Evolutionary conservation across 2,113 vertebrate genomes (phyloP), one percentile per base, ranked within the genome.

Genomic region (Nothobranchius furzeri): DNA sequence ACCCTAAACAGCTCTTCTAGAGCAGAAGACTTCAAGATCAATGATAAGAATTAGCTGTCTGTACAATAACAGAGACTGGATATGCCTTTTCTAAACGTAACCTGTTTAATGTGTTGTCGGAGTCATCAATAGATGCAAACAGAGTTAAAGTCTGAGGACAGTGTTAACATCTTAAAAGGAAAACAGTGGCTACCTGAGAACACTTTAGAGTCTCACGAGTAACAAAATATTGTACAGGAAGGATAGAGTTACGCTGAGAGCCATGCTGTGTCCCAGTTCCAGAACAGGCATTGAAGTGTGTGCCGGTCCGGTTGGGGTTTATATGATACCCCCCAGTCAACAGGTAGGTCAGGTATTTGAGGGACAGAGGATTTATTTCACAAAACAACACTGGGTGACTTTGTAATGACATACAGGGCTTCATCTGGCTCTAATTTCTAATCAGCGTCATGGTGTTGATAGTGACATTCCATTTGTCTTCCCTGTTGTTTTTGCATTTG

Each of bases 211-310:
- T 76, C 76, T 72, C 0, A 5, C 63, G 78, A 85, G 88, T 79
- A 84, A 87, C 70, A 46, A 40, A 85, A 83, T 82, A 85, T 82
- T 59, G 58, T 69, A 53, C 40, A 3, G 37, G 64, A 53, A 0
- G 12, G 84, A 84, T 89, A 76, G 63, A 65, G 75, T 86, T 82
- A 57, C 81, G 77, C 60, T 3, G n/a, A 72, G 69, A 55, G 69
- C 50, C 43, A 71, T 37, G 25, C 36, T 15, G 63, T 82, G 87
- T 15, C 87, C 82, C 60, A 81, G 76, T 81, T 89, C 82, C 53
- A 45, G 67, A 76, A 79, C 47, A 45, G 62, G 12, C 25, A 47
- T 12, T 75, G 40, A 50, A 45, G 79, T 46, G 60, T 54, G 36
- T 40, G 49, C 53, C 70, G 25, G 30, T 48, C 17, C 24, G 47